Evolutionary conservation across 2,113 vertebrate species (phyloP).

Genomic region (Platichthys flesus): DNA sequence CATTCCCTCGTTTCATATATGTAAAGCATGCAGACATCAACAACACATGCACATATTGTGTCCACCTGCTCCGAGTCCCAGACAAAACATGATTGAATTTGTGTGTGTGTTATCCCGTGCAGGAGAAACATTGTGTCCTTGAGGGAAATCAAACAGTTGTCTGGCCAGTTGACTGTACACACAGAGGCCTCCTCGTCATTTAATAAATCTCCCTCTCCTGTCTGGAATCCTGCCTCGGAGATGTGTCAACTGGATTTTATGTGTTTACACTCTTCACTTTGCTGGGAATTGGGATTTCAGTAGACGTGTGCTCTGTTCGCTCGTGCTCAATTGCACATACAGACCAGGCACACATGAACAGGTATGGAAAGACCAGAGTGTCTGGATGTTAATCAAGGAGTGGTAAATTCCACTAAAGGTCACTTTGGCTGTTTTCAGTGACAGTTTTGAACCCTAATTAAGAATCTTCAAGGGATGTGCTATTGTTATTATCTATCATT

Average conservation of each 20-base stretch:
- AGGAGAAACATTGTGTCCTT: slow-evolving; percentile 46
- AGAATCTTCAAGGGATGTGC: not conserved
- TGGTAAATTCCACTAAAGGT: slow-evolving; percentile 55
- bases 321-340: too few species aligned
- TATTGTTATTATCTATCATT: not conserved
- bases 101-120: slow-evolving; percentile 21
- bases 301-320: not conserved
- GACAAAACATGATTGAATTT: slow-evolving; percentile 56
- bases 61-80: not conserved
- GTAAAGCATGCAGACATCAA: not conserved
- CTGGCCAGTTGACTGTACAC: slow-evolving; percentile 54
- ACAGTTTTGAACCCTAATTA: slow-evolving; percentile 39
- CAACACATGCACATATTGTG: not conserved
- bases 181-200: slow-evolving; percentile 40
- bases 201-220: slow-evolving; percentile 56
- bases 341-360: not conserved
- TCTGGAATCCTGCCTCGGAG: slow-evolving; percentile 1
- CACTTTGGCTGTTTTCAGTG: slow-evolving; percentile 42
- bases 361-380: slow-evolving; percentile 21
- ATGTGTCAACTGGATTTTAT: slow-evolving; percentile 59
- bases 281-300: slow-evolving; percentile 53
- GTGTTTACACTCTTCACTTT: slow-evolving; percentile 63
- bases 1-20: not conserved
- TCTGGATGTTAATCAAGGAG: slow-evolving; percentile 33
- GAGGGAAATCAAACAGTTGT: slow-evolving; percentile 67